These are phyloP conservation scores for Oligia strigilis DNA, from an alignment of 2,888 invertebrate species.

Conservation along the genomic window DNA sequence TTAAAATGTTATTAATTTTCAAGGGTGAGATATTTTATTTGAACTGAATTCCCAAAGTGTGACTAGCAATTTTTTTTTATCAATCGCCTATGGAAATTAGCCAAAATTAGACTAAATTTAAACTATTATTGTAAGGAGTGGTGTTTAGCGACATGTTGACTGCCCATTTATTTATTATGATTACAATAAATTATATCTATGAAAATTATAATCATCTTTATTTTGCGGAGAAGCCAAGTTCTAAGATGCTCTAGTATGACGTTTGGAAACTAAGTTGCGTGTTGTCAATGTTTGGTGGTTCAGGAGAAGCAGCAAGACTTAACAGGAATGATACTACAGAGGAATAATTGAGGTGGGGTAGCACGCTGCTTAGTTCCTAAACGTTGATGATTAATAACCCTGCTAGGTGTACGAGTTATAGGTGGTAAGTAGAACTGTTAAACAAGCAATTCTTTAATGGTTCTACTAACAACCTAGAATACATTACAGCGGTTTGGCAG, in stretches of 20 bases:
- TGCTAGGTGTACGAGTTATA: not conserved
- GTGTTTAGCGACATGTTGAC: conserved; percentile 55
- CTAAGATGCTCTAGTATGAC: not conserved
- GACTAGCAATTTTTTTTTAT: conserved; percentile 43
- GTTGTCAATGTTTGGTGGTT: conserved; percentile 19
- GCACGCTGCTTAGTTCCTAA: conserved; percentile 2
- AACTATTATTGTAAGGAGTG: conserved; percentile 46
- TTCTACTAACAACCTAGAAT: not conserved
- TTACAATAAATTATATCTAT: conserved; percentile 25
- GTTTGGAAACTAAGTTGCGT: conserved; percentile 19
- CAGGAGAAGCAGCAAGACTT: conserved; percentile 29
- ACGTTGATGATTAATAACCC: not conserved
- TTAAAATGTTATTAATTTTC: conserved; percentile 63
- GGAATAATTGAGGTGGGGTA: conserved; percentile 4
- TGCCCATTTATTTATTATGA: conserved; percentile 48
- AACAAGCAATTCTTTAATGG: not conserved
- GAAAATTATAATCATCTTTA: conserved; percentile 14
- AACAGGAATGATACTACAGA: conserved; percentile 18
- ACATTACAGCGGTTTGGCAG: not conserved
- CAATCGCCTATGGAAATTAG: conserved; percentile 42
- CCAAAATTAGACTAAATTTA: conserved; percentile 57
- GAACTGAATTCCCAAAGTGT: conserved; percentile 61
- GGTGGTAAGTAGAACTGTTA: not conserved
- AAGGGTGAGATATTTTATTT: conserved; percentile 57
- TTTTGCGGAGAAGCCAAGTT: conserved; percentile 5